Base-by-base conservation (phyloP, 2,888 invertebrate genomes). In the Pachymerium ferrugineum region DNA sequence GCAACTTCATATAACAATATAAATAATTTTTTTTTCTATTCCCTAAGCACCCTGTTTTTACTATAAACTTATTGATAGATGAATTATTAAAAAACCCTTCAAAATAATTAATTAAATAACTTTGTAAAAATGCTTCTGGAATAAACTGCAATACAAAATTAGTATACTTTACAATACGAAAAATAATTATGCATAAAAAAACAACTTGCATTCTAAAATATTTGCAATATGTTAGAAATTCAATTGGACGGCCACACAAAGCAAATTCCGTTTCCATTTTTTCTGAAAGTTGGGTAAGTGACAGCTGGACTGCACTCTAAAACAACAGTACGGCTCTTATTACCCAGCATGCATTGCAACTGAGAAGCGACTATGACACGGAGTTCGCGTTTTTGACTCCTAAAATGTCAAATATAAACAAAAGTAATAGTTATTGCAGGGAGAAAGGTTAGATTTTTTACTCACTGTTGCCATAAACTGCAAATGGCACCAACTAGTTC, bases 401-500 rank as follows among this genome's bases (percentile, higher is more conserved):
- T 93, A 82, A 72, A 83, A 82, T 76, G 79, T 78, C 30, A 42
- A 14, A 14, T 14, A 14, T 67, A 33, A 69, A 16, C 16, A 29
- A 33, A 33, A 68, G 12, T 22, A 68, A 31, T 16, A 16, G 8
- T 16, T 10, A 35, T 3, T 22, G 5, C 14, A 22, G n/a, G 1
- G 10, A 19, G 16, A 14, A 31, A 19, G n/a, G 3, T 19, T 30
- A 29, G 10, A 28, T 68, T 33, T 22, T n/a, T 8, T 77, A 88
- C 90, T 87, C 84, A 94, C 94, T 88, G 87, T 77, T 86, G 85
- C 83, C 89, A 93, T 80, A 90, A 86, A 78, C 90, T 88, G 79
- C 89, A 88, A 4, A 96, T 84, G 73, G 91, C 87, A 14, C 94
- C 97, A 14, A 96, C 86, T 31, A 94, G 85, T 82, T 97, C 96